These are phyloP conservation scores for Bimastos eiseni DNA, from an alignment of 2,888 invertebrate genomes.

Conservation along the genomic window DNA sequence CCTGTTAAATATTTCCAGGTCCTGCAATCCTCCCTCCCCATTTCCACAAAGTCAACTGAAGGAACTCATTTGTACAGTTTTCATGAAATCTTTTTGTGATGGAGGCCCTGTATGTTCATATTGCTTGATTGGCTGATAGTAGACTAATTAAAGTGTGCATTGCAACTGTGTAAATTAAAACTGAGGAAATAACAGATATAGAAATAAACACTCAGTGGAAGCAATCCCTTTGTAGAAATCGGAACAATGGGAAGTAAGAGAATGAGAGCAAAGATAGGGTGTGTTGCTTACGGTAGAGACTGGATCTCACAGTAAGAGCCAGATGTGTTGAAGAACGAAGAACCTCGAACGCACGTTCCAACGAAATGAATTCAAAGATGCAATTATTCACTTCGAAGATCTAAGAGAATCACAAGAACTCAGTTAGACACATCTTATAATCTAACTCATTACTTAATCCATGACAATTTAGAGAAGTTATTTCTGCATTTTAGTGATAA, in stretches of 20 bases:
- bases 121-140: no score
- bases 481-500: no score
- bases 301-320: slow-evolving; percentile 93
- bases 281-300: slow-evolving; percentile 75
- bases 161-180: neutral
- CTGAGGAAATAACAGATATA: neutral
- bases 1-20: no score
- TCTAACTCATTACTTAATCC: no score
- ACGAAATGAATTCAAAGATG: slow-evolving; percentile 89
- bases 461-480: neutral
- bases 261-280: slow-evolving; percentile 19
- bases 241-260: neutral
- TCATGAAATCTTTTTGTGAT: no score
- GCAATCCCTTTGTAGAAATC: no score
- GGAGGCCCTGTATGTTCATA: no score
- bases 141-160: neutral
- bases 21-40: no score
- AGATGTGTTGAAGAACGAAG: slow-evolving; percentile 91
- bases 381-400: slow-evolving; percentile 96
- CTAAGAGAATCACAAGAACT: slow-evolving; percentile 51
- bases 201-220: neutral
- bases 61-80: no score
- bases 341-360: slow-evolving; percentile 81
- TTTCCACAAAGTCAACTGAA: no score
- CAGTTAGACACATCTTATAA: neutral